These are phyloP conservation scores for Australoheros facetus DNA, from an alignment of 2,797 vertebrate species.

Conservation along the genomic window DNA sequence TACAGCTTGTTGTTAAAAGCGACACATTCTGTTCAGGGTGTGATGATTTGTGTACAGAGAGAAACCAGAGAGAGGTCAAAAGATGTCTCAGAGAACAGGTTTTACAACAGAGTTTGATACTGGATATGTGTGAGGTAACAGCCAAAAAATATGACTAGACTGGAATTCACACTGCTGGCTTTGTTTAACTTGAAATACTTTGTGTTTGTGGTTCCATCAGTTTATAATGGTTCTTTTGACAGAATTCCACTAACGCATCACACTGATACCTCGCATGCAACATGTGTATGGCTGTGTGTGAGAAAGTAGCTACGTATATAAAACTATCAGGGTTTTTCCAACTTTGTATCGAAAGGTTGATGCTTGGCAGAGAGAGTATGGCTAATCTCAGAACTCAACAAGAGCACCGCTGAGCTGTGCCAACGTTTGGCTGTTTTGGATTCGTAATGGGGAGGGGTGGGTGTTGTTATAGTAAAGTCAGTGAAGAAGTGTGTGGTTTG, in stretches of 20 bases:
- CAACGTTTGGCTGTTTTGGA: no score
- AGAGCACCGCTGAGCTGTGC: no score
- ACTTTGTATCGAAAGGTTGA: background rate
- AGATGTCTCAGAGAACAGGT: slow-evolving; percentile 31
- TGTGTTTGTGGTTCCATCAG: background rate
- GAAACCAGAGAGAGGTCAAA: slow-evolving; percentile 18
- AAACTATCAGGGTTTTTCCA: background rate
- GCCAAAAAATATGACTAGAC: background rate
- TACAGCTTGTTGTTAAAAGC: slow-evolving; percentile 8
- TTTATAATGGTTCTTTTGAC: background rate
- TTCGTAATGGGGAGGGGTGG: no score
- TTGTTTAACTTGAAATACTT: slow-evolving; percentile 28
- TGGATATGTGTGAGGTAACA: slow-evolving; percentile 25
- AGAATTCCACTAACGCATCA: background rate
- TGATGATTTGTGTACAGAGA: slow-evolving; percentile 31
- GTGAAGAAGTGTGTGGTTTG: no score
- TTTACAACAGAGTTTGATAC: slow-evolving; percentile 13
- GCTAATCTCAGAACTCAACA: background rate
- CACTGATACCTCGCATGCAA: no score
- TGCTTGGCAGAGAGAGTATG: background rate
- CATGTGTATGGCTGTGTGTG: background rate
- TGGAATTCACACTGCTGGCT: slow-evolving; percentile 13
- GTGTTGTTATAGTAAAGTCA: no score
- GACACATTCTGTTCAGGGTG: slow-evolving; percentile 20
- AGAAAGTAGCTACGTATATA: background rate